Evolutionary conservation across 2,797 vertebrate species (phyloP), one percentile per base, ranked within the genome.

Genomic region (Apogon hyalosoma): DNA sequence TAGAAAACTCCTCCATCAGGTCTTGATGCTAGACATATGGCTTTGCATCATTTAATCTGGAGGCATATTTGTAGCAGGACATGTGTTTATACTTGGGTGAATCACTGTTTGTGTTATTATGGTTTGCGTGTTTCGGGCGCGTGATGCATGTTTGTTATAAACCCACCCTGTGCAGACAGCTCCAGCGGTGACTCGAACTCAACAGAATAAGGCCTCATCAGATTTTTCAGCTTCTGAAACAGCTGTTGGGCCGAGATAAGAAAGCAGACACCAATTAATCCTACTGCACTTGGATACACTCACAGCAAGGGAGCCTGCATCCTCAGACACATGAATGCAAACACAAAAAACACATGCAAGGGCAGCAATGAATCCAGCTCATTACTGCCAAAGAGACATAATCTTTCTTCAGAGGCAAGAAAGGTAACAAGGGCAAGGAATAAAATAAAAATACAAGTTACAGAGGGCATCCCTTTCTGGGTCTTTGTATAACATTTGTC

Each of bases 121-220:
- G 15, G 48, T 57, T 57, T 38, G 41, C 40, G 13, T 52, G 19
- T 70, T 15, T 40, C n/a, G 41, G n/a, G 50, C 49, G 66, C 19
- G 45, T 72, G 47, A 47, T 53, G 55, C 18, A 14, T 57, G 67
- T 66, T 52, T 77, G 49, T 61, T 67, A n/a, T 33, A 11, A 58
- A 69, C 94, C 90, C 91, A 99, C 98, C 98, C 94, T 99, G 98
- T 68, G 97, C 96, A 9, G 96, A 99, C 76, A 99, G 94, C 92
- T 99, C 98, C 90, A 99, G 94, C 13, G 98, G 98, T 47, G 98
- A 99, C 93, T 97, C 95, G 14, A 99, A 99, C 83, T 94, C 95
- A 49, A 99, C 95, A 81, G 94, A 95, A 90, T 97, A 96, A 90
- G 98, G 98, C 92, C 95, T 97, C 98, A 99, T 99, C 92, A 99